These are phyloP conservation scores for Pampus argenteus DNA, from an alignment of 2,797 vertebrate species.

Conservation along the genomic window DNA sequence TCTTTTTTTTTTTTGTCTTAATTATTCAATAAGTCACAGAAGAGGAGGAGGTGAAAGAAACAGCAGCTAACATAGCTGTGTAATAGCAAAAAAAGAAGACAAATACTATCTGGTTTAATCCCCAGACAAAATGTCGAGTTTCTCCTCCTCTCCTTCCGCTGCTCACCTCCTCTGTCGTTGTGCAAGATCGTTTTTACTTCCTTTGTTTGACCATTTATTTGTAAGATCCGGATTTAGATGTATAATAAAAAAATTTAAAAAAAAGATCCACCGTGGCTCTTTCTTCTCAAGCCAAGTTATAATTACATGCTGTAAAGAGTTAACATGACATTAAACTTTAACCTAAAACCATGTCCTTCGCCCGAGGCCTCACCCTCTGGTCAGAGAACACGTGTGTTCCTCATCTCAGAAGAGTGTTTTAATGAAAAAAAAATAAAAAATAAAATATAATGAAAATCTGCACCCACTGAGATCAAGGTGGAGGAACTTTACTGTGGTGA, in stretches of 20 bases:
- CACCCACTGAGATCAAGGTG: constrained; percentile 55
- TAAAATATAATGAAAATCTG: too few species aligned
- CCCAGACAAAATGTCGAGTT: constrained; percentile 3
- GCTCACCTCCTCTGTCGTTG: background rate
- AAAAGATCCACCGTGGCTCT: background rate
- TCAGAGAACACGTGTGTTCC: constrained; percentile 19
- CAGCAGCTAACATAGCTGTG: background rate
- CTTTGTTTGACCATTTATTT: constrained; percentile 9
- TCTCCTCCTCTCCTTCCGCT: background rate
- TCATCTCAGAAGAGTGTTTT: constrained; percentile 14
- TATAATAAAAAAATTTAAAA: constrained; percentile 1
- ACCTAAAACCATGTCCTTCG: background rate
- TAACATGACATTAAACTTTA: background rate
- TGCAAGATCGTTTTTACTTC: constrained; percentile 1
- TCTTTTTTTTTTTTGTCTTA: constrained; percentile 13
- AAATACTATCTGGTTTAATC: constrained; percentile 28
- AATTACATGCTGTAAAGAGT: background rate
- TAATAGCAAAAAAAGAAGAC: constrained; percentile 12
- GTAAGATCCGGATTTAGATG: background rate
- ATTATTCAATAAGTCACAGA: constrained; percentile 40
- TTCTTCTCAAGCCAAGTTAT: background rate
- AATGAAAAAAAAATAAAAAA: too few species aligned
- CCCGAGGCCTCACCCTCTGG: background rate
- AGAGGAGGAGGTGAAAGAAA: constrained; percentile 25
- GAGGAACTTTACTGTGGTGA: constrained; percentile 38